Base-by-base conservation (phyloP, 2,888 invertebrate genomes). In the Thymelicus lineola region DNA sequence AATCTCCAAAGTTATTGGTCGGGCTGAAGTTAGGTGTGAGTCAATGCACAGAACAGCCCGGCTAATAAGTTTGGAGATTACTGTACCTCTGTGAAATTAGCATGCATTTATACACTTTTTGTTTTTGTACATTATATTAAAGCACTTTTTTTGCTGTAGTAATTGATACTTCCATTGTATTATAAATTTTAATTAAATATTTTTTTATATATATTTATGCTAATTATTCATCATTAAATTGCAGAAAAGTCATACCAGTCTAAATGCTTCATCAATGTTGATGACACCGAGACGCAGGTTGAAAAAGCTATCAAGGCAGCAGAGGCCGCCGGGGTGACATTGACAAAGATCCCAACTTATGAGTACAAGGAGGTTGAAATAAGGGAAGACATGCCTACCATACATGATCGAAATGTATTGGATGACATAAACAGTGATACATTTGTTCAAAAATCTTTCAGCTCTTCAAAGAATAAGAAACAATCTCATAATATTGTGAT, bases 351-450 rank as follows among this genome's bases (percentile, higher is more conserved):
- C 75, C 93, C 94, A n/a, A 89, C 88, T 5, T 93, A 93, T 70
- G 93, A 93, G 72, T 93, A 89, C 69, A 93, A 92, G 68, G 92
- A 92, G 70, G 87, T 93, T 9, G 88, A 89, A 75, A 76, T 94
- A 12, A 93, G 92, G 75, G 94, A 92, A 77, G 93, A 94, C 64
- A 93, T 94, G 91, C 93, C 93, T 0, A 91, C 94, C 55, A 93
- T 94, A 57, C 90, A 95, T 74, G 95, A 95, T 74, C 87, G 89
- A 70, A 94, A 95, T 75, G 86, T 96, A 9, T 80, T 97, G n/a
- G 95, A 95, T 1, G 96, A 96, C 79, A 95, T 97, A 53, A 97
- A 97, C 78, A 95, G 94, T 72, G 96, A 97, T 72, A 93, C 94
- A 14, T 97, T 97, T 85, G 91, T 94, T 10, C 96, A 94, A 0